Conservation (phyloP, 2,113 vertebrate species). For the Gyps fulvus region DNA sequence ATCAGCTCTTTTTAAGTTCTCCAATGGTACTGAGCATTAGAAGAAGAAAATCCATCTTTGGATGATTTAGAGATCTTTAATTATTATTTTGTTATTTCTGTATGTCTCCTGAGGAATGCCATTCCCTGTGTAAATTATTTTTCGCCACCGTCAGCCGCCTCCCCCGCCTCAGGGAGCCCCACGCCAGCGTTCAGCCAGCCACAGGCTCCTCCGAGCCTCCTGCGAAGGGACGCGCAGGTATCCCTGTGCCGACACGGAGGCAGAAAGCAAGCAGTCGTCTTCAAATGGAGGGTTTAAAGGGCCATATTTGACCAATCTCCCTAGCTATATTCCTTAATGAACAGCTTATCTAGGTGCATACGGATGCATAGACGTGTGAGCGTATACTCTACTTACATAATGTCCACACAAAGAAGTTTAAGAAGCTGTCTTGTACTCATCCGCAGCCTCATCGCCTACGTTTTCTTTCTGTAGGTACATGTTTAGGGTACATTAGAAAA, state of each 20-base stretch:
- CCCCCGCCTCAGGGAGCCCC: not conserved
- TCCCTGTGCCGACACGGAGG: not conserved
- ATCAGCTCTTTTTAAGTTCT: not conserved
- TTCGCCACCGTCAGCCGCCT: not conserved
- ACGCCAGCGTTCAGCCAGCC: not conserved
- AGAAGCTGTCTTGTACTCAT: not conserved
- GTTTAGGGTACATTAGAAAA: not conserved
- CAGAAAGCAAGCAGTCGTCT: not conserved
- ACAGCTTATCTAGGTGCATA: not conserved
- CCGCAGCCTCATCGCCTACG: rapidly evolving
- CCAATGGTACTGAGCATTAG: not conserved
- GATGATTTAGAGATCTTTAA: not conserved
- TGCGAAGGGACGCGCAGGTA: not conserved
- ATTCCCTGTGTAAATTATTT: not conserved
- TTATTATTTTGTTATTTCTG: not conserved
- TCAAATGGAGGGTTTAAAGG: not conserved
- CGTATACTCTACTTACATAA: not conserved
- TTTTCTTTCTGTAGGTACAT: not conserved
- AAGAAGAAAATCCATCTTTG: not conserved
- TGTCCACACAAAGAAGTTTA: not conserved
- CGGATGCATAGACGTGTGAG: rapidly evolving
- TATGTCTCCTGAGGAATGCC: not conserved
- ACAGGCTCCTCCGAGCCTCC: not conserved
- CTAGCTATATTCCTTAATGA: not conserved
- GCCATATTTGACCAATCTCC: not conserved